Percentiles rank a stretch among this genome's conserved stretches.
These are phyloP conservation scores for Ceyx melanurus DNA, from an alignment of 2,113 vertebrate species.

Conservation along the genomic window DNA sequence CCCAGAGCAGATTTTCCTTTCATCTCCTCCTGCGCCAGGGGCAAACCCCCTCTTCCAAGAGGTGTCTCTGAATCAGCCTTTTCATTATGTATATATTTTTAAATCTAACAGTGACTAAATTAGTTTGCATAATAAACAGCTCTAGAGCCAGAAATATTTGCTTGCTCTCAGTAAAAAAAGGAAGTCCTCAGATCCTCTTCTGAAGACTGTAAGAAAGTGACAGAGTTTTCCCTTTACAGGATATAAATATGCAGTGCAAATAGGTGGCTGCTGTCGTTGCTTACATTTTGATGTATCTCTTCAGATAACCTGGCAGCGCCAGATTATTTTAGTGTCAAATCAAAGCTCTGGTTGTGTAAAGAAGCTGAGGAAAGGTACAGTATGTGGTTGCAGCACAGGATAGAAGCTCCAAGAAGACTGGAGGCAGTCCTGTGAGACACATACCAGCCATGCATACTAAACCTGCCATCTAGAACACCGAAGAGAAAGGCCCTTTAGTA, in stretches of 20 bases:
- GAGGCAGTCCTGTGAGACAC: constrained; percentile 56
- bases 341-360: constrained; percentile 55
- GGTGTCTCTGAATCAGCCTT: neutral
- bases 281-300: constrained; percentile 53
- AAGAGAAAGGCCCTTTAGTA: neutral
- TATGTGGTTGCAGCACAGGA: constrained; percentile 42
- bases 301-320: constrained; percentile 57
- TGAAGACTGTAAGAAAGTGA: constrained; percentile 50
- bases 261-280: constrained; percentile 55
- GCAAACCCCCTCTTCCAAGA: neutral
- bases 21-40: neutral
- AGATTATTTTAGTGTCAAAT: constrained; percentile 66
- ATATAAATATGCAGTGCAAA: constrained; percentile 65
- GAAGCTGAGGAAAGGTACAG: constrained; percentile 55
- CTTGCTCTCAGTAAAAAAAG: constrained; percentile 45
- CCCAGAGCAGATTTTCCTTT: neutral
- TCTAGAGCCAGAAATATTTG: constrained; percentile 60
- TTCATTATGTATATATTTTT: constrained; percentile 42
- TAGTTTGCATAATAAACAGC: constrained; percentile 63
- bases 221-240: constrained; percentile 44
- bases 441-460: constrained; percentile 49
- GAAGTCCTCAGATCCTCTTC: constrained; percentile 68
- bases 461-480: neutral
- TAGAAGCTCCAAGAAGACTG: constrained; percentile 48
- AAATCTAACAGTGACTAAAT: constrained; percentile 51